Base-by-base conservation (phyloP, 2,888 invertebrate species). In the Andrena haemorrhoa region DNA sequence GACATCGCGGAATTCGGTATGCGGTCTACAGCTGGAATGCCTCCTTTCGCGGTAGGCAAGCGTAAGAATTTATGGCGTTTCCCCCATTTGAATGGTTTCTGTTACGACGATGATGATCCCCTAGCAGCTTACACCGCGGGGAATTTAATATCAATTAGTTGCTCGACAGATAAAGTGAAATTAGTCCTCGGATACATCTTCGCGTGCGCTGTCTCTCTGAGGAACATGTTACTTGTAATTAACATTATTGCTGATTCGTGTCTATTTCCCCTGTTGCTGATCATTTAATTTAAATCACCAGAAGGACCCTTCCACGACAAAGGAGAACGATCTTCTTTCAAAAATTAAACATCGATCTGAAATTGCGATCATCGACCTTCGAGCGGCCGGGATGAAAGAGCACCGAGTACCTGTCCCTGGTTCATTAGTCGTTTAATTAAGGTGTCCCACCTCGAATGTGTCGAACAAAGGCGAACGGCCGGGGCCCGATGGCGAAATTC, bases 1-100 rank as follows among this genome's bases (percentile, higher is more conserved):
- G 79, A 79, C 74, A 81, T 79, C 74, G 74, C 31, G 82, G 82
- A 79, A 82, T 82, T 75, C 70, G 70, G 75, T 51, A 79, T 71
- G 70, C 75, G 79, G 66, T 79, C 60, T 74, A 79, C 41, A 31
- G 29, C 53, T 4, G 79, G 79, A 79, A 82, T 79, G 70, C 35
- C 56, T 23, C 70, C 56, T 71, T 74, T 64, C 75, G 65, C 61
- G 23, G 70, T 70, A 53, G 49, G 47, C 61, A 26, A 23, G 58
- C 51, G 5, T 66, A 79, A 75, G 66, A 75, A 75, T 82, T 79
- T 69, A 71, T 49, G 33, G 53, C 47, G 35, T 23, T 29, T 8
- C 26, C 26, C 3, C 8, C 41, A 2, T 58, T 33, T 10, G 35
- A 56, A 76, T 61, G 53, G 41, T 66, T 76, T 35, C 71, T 63